Percentiles rank a stretch among this genome's conserved stretches.
Conservation (phyloP, 2,888 invertebrate genomes). For the Ctena decussata region DNA sequence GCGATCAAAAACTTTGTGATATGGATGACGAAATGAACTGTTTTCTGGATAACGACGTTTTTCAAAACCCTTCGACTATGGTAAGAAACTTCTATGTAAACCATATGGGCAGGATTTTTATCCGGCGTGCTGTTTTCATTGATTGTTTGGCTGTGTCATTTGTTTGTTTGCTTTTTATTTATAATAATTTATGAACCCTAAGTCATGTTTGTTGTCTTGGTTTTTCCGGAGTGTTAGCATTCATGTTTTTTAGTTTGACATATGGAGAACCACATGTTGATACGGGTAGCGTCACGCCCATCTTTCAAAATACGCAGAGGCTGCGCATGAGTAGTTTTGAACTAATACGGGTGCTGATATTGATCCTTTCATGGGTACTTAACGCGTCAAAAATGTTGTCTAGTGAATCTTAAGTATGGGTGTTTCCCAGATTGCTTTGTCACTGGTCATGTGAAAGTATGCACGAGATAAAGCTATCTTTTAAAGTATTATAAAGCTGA, state of each 20-base stretch:
- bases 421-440: neutral
- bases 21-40: conserved; percentile 81
- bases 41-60: conserved; percentile 81
- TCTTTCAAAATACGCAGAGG: neutral
- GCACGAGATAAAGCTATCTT: too few species aligned
- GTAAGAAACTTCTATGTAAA: conserved; percentile 54
- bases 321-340: conserved; percentile 10
- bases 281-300: conserved; percentile 7
- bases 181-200: too few species aligned
- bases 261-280: conserved; percentile 7
- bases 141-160: too few species aligned
- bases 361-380: neutral
- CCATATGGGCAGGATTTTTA: neutral
- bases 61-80: conserved; percentile 73
- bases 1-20: conserved; percentile 81
- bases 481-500: too few species aligned
- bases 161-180: too few species aligned
- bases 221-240: too few species aligned
- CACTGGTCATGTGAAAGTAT: neutral
- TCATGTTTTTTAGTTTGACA: neutral
- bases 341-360: neutral
- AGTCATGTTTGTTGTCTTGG: too few species aligned
- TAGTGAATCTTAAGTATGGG: neutral
- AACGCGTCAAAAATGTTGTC: neutral
- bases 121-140: neutral